Base-by-base conservation (phyloP, 2,888 invertebrate species). In the Anorthoa munda region DNA sequence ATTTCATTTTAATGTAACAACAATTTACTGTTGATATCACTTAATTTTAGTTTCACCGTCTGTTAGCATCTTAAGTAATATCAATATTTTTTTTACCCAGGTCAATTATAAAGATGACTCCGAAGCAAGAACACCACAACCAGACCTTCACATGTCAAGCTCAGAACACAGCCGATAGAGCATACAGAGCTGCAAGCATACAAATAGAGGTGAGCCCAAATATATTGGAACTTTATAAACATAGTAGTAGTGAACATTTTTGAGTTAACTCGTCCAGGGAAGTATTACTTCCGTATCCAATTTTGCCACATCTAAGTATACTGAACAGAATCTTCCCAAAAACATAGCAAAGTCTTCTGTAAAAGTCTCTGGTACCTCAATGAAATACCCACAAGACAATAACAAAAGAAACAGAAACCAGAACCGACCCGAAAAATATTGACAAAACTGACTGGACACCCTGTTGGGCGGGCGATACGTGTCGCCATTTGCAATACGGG, bases 71-170 rank as follows among this genome's bases (percentile, higher is more conserved):
- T 39, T 39, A 39, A 9, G 7, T 39, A 9, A 39, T 39, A 39
- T 39, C 39, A 39, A 39, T 39, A 39, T 39, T 23, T 72, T 61
- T 7, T 53, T 70, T 15, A 15, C 58, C 12, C 89, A 98, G 98
- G 89, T 98, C 99, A 50, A 97, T 98, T 69, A 97, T 99, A 85
- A 98, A 98, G 90, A 97, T 99, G 92, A 98, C 98, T 61, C 99
- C 99, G 0, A 97, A 98, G 85, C 98, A 98, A 92, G 97, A 98
- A 81, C 98, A 99, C 92, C 98, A 99, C 93, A 98, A 98, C 90
- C 98, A 98, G 79, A 98, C 98, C 1, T 98, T 99, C 90, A 98
- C 98, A 48, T 99, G 99, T 92, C 98, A 98, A 96, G 99, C 98
- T 67, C 98, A 98, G 93, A 99, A 99, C 91, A 98, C 98, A 1